Base-by-base conservation (phyloP, 2,113 vertebrate species). In the Amblyornis subalaris region DNA sequence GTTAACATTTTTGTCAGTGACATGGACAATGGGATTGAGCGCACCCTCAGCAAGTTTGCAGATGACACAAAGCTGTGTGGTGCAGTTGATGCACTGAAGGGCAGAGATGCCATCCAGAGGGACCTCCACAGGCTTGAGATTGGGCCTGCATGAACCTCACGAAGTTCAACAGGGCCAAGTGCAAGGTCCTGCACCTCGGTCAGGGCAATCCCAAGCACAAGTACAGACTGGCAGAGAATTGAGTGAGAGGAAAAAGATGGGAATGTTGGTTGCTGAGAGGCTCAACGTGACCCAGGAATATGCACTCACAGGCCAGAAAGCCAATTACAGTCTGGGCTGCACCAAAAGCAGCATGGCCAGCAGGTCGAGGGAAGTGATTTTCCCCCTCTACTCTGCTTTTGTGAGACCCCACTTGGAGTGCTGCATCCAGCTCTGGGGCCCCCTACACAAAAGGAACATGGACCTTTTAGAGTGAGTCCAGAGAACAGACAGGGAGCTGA, bases 161-260 rank as follows among this genome's bases (percentile, higher is more conserved):
- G 8, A 36, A 57, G 31, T 28, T 28, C 44, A 33, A 18, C 7
- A 64, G 33, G 21, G 26, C 36, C 15, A 65, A 4, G 4, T 44
- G 18, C 9, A 33, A 50, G 12, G 4, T 57, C 42, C 22, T 57
- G 17, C 50, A 50, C 7, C 22, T 36, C 11, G 2, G 22, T 9
- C 0, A 0, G 22, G 22, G 18, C 33, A 65, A 57, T 35, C 17
- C 1, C 10, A 57, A 57, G 42, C 12, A 28, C 4, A 50, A 26
- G 7, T 10, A 44, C 19, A 50, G 44, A 12, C 12, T 42, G 40
- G 3, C 17, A 57, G 10, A 50, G 12, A 44, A 51, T 10, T 35
- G 35, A 65, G 9, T 0, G 0, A 44, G 17, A 62, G 20, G 40
- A 35, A 29, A 62, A 70, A 47, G 28, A 13, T 24, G 23, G 19